phyloP scores from a whole-genome alignment of 2,113 vertebrate genomes.

The Trichechus manatus region DNA sequence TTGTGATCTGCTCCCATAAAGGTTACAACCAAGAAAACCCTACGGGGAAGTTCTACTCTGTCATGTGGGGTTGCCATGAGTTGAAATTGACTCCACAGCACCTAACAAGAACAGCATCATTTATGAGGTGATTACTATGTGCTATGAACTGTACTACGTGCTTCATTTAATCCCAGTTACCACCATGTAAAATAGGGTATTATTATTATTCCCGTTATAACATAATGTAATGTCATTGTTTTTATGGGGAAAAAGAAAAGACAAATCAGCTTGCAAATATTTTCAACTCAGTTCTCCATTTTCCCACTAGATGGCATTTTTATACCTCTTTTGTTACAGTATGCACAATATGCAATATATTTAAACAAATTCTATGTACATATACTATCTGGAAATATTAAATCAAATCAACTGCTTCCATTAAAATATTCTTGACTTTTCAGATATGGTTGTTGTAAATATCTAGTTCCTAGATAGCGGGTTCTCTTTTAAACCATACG shows the following conservation, averaged over 20 bases:
- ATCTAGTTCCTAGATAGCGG: not conserved
- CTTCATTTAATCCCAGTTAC: not conserved
- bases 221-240: not conserved
- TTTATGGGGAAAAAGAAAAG: not conserved
- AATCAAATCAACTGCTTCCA: not conserved
- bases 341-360: not conserved
- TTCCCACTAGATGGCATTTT: constrained; percentile 85
- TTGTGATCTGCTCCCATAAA: too few relatives aligned
- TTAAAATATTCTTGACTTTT: constrained; percentile 5
- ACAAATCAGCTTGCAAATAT: not conserved
- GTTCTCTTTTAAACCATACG: not conserved
- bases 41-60: too few relatives aligned
- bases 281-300: not conserved
- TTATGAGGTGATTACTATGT: fast-evolving
- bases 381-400: not conserved
- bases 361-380: constrained; percentile 19
- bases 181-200: not conserved
- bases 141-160: fast-evolving
- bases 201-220: not conserved
- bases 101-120: not conserved
- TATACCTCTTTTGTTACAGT: constrained; percentile 37
- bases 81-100: not conserved
- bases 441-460: not conserved
- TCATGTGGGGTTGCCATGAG: too few relatives aligned
- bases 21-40: too few relatives aligned